phyloP scores from a whole-genome alignment of 2,888 invertebrate species.

The Asteroscopus sphinx region DNA sequence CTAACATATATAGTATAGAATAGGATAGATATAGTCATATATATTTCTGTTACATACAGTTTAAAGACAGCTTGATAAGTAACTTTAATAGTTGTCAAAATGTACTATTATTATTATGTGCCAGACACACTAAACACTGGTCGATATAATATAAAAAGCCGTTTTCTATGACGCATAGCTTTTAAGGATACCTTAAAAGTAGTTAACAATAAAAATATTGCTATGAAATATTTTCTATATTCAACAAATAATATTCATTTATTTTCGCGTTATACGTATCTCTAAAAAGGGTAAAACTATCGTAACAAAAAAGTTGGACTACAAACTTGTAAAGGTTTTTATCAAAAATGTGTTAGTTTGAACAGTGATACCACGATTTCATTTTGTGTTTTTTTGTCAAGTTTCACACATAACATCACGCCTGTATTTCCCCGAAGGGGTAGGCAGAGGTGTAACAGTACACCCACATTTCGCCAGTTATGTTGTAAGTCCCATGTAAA shows the following conservation, averaged over 20 bases:
- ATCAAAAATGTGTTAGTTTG: conserved; percentile 80
- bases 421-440: no score
- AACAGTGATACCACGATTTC: conserved; percentile 56
- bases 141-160: conserved; percentile 74
- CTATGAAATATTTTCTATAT: conserved; percentile 77
- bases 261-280: conserved; percentile 68
- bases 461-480: no score
- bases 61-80: conserved; percentile 69
- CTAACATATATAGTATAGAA: conserved; percentile 67
- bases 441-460: no score
- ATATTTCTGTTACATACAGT: conserved; percentile 59
- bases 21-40: conserved; percentile 60
- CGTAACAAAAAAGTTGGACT: conserved; percentile 75
- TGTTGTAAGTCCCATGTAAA: no score
- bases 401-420: no score
- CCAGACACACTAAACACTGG: conserved; percentile 69
- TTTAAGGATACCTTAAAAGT: conserved; percentile 83
- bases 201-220: conserved; percentile 86
- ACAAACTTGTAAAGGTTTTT: conserved; percentile 84
- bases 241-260: conserved; percentile 71
- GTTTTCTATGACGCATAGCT: conserved; percentile 69
- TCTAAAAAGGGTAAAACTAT: conserved; percentile 82
- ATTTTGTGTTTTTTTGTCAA: conserved; percentile 20
- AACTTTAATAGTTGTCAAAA: conserved; percentile 59
- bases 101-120: conserved; percentile 60